Evolutionary conservation across 30 jellyfish, hydroid and myxozoan species (phyloP), one percentile per base, ranked within the genome.

Genomic region (Hydractinia echinata): DNA sequence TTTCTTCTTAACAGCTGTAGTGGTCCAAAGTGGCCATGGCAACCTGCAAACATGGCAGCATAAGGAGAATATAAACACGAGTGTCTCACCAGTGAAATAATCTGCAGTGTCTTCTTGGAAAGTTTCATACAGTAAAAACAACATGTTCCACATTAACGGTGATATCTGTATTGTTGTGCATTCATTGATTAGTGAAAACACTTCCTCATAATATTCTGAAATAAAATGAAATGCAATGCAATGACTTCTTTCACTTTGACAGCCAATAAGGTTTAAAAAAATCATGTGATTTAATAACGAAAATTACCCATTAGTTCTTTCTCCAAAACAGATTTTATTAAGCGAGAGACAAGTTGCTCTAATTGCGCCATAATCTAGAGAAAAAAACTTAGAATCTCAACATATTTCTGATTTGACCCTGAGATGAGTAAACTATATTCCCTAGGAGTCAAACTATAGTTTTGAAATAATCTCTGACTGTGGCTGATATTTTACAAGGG

Each of bases 131-230:
- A 91, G 95, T 51, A 91, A 54, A 55, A 86, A 88, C 48, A 91
- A 91, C 21, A 91, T 82, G 48, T 91, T 92, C 97, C 97, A 91
- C 97, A 91, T 91, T 52, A 86, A 58, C 11, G 96, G 95, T 52
- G 97, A 91, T 7, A 91, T 76, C 81, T 91, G 92, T 3, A 86
- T 69, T 11, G 95, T 72, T 10, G 97, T 91, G 69, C 97, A 91
- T 79, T 91, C 97, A 70, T 86, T 91, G 48, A 91, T 82, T 58
- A 91, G 77, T 54, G 97, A 82, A 77, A 91, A 91, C 4, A 91
- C 87, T 82, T 91, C 97, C 79, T 91, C 97, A 60, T 91, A 91
- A 67, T 86, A 91, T 80, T 91, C 97, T 91, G 81, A 52, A 71
- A 84, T 51, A 14, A 51, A 73, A 66, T 82, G 55, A 19, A 13